phyloP scores from a whole-genome alignment of 2,797 vertebrate species.

The Sebastiscus tertius region DNA sequence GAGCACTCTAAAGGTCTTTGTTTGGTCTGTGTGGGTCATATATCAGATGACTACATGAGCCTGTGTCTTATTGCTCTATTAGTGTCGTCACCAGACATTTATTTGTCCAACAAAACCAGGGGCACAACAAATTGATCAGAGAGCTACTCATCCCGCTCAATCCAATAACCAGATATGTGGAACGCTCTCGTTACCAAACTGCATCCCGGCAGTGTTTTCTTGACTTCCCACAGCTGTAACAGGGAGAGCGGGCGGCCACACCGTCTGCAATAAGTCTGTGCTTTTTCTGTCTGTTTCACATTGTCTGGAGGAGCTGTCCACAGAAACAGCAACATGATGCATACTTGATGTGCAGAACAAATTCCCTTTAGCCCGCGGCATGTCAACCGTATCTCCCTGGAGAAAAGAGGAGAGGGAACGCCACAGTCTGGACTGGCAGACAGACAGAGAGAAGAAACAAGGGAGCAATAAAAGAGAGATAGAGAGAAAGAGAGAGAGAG shows the following conservation, averaged over 20 bases:
- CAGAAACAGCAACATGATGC: slow-evolving; percentile 55
- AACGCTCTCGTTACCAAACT: slow-evolving; percentile 3
- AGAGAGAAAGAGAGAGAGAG: background rate
- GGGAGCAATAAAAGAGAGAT: background rate
- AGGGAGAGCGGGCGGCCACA: background rate
- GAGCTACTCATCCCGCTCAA: slow-evolving; percentile 20
- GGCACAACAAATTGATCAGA: slow-evolving; percentile 39
- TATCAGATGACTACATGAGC: background rate
- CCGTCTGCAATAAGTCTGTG: background rate
- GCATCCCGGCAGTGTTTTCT: background rate
- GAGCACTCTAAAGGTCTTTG: background rate
- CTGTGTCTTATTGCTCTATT: slow-evolving; percentile 19
- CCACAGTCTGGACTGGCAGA: slow-evolving; percentile 39
- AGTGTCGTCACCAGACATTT: background rate
- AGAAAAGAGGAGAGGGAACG: slow-evolving; percentile 24
- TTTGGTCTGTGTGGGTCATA: background rate
- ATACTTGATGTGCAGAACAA: slow-evolving; percentile 67
- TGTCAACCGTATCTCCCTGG: slow-evolving; percentile 56
- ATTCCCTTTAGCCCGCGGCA: slow-evolving; percentile 60
- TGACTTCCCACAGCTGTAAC: background rate
- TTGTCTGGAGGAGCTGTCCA: slow-evolving; percentile 41
- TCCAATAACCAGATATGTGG: slow-evolving; percentile 31
- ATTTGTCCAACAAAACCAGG: slow-evolving; percentile 37
- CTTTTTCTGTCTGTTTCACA: slow-evolving; percentile 15
- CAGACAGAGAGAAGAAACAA: slow-evolving; percentile 32